phyloP scores from a whole-genome alignment of 2,888 invertebrate species.

The Lepidochitona cinerea region DNA sequence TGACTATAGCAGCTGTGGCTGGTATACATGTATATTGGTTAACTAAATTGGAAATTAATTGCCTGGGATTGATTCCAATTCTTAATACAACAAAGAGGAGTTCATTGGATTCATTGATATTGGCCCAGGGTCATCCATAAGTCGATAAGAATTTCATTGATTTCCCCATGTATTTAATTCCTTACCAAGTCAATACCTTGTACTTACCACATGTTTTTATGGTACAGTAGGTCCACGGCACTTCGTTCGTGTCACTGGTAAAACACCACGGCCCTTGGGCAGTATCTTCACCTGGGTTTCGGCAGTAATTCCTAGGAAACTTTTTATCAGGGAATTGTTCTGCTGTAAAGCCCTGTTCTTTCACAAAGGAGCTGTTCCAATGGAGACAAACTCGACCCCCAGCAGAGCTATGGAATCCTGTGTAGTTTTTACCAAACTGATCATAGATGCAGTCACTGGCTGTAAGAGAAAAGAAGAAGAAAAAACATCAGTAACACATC shows the following conservation, averaged over 20 bases:
- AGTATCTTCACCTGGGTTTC: conserved; percentile 27
- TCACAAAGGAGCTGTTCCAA: neutral
- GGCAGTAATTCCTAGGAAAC: conserved; percentile 35
- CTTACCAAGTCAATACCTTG: too few species aligned
- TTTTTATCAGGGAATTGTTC: conserved; percentile 39
- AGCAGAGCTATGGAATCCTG: conserved; percentile 16
- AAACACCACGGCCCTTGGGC: neutral
- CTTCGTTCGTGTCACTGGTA: neutral
- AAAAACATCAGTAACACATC: too few species aligned
- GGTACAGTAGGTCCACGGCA: conserved; percentile 1
- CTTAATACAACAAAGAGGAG: too few species aligned
- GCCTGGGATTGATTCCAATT: too few species aligned
- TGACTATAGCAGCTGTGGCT: too few species aligned
- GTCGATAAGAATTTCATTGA: too few species aligned
- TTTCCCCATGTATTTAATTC: too few species aligned
- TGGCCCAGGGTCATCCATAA: too few species aligned
- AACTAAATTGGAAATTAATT: too few species aligned
- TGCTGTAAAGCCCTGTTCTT: conserved; percentile 11
- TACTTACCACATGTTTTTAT: conserved; percentile 2
- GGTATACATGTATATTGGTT: too few species aligned
- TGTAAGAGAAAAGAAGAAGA: conserved; percentile 16
- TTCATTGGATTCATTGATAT: too few species aligned
- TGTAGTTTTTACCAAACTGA: conserved; percentile 27
- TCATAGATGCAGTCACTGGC: conserved; percentile 35
- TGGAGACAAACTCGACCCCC: neutral